phyloP scores from a whole-genome alignment of 2,888 invertebrate genomes.

The Mythimna impura region DNA sequence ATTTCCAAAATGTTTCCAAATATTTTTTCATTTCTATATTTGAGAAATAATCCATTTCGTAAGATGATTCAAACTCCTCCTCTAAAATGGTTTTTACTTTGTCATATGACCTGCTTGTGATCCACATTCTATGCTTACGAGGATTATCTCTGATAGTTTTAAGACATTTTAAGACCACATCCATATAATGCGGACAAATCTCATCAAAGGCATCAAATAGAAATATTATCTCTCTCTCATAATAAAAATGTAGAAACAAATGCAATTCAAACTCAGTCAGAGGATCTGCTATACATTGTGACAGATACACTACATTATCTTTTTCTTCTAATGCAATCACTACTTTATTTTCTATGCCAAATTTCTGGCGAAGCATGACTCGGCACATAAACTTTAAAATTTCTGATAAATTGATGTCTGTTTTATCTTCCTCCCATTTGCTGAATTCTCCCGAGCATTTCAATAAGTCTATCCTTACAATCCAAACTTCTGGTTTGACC shows the following conservation, averaged over 20 bases:
- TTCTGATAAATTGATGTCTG: slow-evolving; percentile 11
- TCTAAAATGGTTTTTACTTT: slow-evolving; percentile 37
- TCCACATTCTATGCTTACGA: slow-evolving; percentile 43
- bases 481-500: slow-evolving; percentile 44
- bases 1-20: slow-evolving; percentile 40
- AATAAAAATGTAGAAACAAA: slow-evolving; percentile 48
- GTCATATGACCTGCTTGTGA: slow-evolving; percentile 59
- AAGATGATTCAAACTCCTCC: slow-evolving; percentile 36
- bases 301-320: slow-evolving; percentile 18
- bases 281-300: slow-evolving; percentile 12
- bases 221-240: slow-evolving; percentile 38
- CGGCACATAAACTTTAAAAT: slow-evolving; percentile 32
- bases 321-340: slow-evolving; percentile 1
- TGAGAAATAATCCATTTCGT: slow-evolving; percentile 34
- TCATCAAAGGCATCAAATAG: slow-evolving; percentile 65
- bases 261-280: slow-evolving; percentile 30
- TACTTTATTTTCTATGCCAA: background rate
- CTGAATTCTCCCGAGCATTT: slow-evolving; percentile 37
- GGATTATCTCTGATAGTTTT: slow-evolving; percentile 6
- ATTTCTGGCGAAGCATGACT: slow-evolving; percentile 6
- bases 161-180: slow-evolving; percentile 34
- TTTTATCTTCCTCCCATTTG: slow-evolving; percentile 27
- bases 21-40: slow-evolving; percentile 33
- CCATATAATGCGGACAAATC: slow-evolving; percentile 56
- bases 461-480: slow-evolving; percentile 48